Evolutionary conservation across 2,888 invertebrate species (phyloP).

Genomic region (Bugula neritina): DNA sequence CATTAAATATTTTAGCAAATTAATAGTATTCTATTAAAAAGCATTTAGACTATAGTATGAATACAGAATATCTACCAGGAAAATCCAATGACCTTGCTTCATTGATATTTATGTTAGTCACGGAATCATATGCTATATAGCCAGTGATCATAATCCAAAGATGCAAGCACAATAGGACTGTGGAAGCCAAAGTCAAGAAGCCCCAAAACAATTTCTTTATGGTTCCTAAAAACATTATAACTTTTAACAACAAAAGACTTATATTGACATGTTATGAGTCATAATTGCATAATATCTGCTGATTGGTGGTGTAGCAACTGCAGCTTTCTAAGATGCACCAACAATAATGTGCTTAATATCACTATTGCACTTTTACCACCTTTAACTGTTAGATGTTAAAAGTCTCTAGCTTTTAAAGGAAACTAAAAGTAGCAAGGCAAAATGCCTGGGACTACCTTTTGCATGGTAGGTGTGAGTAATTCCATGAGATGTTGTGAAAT

Average conservation of each 20-base stretch:
- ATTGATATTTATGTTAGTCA: neutral
- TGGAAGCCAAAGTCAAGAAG: neutral
- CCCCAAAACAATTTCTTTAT: constrained; percentile 9
- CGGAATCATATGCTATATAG: neutral
- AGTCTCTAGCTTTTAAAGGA: too few relatives aligned
- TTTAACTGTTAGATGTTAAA: too few relatives aligned
- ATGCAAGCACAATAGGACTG: neutral
- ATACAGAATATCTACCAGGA: neutral
- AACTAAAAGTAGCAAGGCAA: neutral
- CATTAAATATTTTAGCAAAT: too few relatives aligned
- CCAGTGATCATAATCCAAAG: constrained; percentile 4
- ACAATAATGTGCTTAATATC: too few relatives aligned
- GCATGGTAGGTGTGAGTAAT: neutral
- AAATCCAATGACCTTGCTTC: neutral
- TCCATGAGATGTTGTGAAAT: constrained; percentile 4
- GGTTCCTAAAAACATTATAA: neutral
- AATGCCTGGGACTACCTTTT: neutral
- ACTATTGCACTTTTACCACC: too few relatives aligned
- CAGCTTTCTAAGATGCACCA: too few relatives aligned
- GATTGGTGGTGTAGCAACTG: too few relatives aligned
- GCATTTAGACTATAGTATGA: neutral
- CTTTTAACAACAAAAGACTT: too few relatives aligned
- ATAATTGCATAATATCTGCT: too few relatives aligned
- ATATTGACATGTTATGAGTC: too few relatives aligned
- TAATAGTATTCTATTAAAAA: too few relatives aligned